These are phyloP conservation scores for Drosophila nr. perissopoda DNA, from an alignment of 2,888 invertebrate genomes.

Conservation along the genomic window DNA sequence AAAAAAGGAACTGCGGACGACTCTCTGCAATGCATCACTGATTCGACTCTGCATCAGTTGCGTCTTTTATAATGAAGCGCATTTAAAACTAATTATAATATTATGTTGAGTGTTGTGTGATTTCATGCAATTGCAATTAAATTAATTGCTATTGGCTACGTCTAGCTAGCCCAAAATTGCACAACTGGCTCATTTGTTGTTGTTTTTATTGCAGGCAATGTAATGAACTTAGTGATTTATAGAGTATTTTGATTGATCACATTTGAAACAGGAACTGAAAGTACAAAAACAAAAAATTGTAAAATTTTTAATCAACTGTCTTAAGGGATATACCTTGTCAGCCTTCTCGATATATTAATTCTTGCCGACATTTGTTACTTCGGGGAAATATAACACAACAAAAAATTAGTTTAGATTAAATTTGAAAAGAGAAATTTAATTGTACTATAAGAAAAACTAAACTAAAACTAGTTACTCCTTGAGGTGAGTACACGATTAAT, in stretches of 20 bases:
- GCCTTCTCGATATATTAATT: background rate
- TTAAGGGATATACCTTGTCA: background rate
- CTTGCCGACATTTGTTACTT: background rate
- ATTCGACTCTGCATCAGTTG: slow-evolving; percentile 26
- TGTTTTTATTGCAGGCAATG: slow-evolving; percentile 28
- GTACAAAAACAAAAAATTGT: background rate
- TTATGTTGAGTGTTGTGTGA: slow-evolving; percentile 63
- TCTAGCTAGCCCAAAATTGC: slow-evolving; percentile 39
- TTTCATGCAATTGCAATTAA: slow-evolving; percentile 68
- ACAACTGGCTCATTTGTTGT: slow-evolving; percentile 42
- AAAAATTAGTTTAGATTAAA: background rate
- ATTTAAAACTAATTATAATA: slow-evolving; percentile 74
- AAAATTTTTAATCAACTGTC: background rate
- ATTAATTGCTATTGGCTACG: slow-evolving; percentile 63
- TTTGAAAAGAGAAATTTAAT: background rate
- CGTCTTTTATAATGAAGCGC: slow-evolving; percentile 56
- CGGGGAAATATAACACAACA: too few relatives aligned
- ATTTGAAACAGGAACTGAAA: background rate
- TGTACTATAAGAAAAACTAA: background rate
- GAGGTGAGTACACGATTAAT: background rate
- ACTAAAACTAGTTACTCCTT: background rate
- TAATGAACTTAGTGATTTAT: slow-evolving; percentile 17
- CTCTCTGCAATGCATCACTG: slow-evolving; percentile 51
- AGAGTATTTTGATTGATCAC: background rate
- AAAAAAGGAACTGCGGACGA: slow-evolving; percentile 5